phyloP scores from a whole-genome alignment of 2,113 vertebrate genomes.

The Marmota monax region DNA sequence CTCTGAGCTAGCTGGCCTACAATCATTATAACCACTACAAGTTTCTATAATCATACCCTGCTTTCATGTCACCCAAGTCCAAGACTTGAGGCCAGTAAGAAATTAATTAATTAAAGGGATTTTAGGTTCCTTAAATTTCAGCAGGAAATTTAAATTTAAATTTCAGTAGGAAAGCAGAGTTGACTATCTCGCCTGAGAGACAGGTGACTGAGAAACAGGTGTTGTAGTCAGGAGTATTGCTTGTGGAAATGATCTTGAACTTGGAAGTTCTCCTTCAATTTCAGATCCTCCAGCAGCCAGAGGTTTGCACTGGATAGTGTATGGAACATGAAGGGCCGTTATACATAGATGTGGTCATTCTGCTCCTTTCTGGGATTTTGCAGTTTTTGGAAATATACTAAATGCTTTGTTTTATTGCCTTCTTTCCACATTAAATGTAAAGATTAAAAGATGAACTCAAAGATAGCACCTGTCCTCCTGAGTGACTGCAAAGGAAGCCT shows the following conservation, averaged over 20 bases:
- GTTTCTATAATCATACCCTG: neutral
- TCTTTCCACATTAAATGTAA: neutral
- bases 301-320: neutral
- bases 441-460: neutral
- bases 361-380: neutral
- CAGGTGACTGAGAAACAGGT: conserved; percentile 1
- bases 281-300: neutral
- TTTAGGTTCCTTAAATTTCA: neutral
- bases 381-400: neutral
- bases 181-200: conserved; percentile 18
- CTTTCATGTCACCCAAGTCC: neutral
- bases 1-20: neutral
- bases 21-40: neutral
- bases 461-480: neutral
- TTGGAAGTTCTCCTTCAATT: neutral
- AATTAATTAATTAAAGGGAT: neutral
- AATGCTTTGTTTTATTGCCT: neutral
- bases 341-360: neutral
- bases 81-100: conserved; percentile 6
- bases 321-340: neutral
- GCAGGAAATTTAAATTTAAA: neutral
- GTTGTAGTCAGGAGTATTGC: neutral
- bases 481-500: neutral
- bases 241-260: neutral
- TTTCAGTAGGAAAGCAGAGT: neutral